Conservation (phyloP, 2,888 invertebrate genomes). For the Phlogophora meticulosa region DNA sequence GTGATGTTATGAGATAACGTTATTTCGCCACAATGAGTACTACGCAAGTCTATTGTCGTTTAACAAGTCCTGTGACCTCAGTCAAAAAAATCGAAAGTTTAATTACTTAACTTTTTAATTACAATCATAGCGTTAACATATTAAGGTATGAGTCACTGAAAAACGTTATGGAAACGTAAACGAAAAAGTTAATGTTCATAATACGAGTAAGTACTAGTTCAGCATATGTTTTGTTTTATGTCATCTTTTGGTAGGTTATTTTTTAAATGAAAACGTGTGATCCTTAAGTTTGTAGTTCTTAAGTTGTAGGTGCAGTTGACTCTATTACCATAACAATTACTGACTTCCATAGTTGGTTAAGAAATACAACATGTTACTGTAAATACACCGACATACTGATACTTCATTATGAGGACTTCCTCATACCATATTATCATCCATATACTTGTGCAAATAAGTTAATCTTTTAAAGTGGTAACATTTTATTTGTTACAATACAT, state of each 20-base stretch:
- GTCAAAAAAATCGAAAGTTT: slow-evolving; percentile 31
- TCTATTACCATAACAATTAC: slow-evolving; percentile 36
- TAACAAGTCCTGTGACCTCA: slow-evolving; percentile 10
- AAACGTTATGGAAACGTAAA: too few species aligned
- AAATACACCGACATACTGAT: slow-evolving; percentile 19
- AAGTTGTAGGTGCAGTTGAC: background rate
- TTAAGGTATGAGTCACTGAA: background rate
- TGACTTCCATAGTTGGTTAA: slow-evolving; percentile 23
- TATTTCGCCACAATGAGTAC: background rate
- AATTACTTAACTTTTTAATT: slow-evolving; percentile 23
- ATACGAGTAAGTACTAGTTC: too few species aligned
- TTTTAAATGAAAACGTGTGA: slow-evolving; percentile 8
- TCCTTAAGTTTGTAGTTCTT: slow-evolving; percentile 10
- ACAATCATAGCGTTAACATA: slow-evolving; percentile 18
- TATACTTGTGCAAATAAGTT: background rate
- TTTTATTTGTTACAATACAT: too few species aligned
- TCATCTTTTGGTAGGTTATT: slow-evolving; percentile 12
- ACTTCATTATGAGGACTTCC: slow-evolving; percentile 24
- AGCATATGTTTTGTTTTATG: slow-evolving; percentile 27
- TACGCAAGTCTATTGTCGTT: background rate
- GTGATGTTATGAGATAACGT: background rate
- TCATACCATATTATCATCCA: slow-evolving; percentile 3
- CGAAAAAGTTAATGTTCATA: background rate
- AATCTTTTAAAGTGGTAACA: background rate
- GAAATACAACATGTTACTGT: slow-evolving; percentile 22